Percentiles rank a stretch among this genome's conserved stretches.
These are phyloP conservation scores for Macrotrachela quadricornifera DNA, from an alignment of 1,140 invertebrate species.

Conservation along the genomic window DNA sequence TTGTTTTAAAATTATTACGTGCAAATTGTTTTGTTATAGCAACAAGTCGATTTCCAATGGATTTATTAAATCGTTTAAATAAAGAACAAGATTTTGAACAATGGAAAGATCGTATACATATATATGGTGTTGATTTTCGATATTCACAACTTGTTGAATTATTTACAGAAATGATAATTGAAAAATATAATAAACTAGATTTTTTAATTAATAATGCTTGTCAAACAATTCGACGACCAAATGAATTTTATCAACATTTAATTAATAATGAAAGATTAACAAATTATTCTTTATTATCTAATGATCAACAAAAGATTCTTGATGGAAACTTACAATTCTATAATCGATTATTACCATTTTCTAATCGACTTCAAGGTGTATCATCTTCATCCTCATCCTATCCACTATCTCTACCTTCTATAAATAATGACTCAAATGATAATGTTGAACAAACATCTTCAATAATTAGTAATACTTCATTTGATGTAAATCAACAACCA, in stretches of 20 bases:
- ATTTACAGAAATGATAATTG: conserved; percentile 6
- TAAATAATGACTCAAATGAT: too few relatives aligned
- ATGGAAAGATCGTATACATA: conserved; percentile 9
- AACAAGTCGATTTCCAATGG: conserved; percentile 12
- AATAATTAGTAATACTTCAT: not conserved
- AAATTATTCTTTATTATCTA: too few relatives aligned
- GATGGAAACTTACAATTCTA: too few relatives aligned
- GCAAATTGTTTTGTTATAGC: conserved; percentile 9
- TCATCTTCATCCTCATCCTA: too few relatives aligned
- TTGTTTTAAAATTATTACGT: conserved; percentile 10
- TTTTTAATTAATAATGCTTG: conserved; percentile 15
- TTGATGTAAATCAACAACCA: conserved; percentile 7
- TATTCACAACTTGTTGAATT: conserved; percentile 4
- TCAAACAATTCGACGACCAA: conserved; percentile 12
- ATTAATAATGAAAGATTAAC: not conserved
- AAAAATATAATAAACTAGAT: conserved; percentile 9
- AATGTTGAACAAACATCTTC: too few relatives aligned
- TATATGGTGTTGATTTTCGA: conserved; percentile 9
- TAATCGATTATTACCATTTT: too few relatives aligned
- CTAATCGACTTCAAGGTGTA: too few relatives aligned
- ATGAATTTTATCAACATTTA: conserved; percentile 9
- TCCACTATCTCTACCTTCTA: too few relatives aligned
- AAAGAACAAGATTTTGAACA: conserved; percentile 8
- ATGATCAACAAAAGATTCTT: too few relatives aligned
- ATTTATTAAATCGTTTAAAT: conserved; percentile 9